Base-by-base conservation (phyloP, 2,113 vertebrate species). In the Leptocoma aspasia region DNA sequence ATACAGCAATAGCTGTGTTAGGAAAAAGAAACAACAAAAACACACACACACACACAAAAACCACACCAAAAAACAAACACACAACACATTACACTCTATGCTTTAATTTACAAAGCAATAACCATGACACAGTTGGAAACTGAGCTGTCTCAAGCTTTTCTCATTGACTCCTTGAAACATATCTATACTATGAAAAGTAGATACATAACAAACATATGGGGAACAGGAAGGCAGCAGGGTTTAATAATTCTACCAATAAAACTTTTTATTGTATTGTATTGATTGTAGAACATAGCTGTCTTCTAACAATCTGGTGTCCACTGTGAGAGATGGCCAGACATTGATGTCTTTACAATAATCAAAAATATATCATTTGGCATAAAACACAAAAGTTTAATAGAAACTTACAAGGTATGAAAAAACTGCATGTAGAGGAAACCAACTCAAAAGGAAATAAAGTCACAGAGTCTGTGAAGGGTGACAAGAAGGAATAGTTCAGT, bases 1-100 rank as follows among this genome's bases (percentile, higher is more conserved):
- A 82, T 96, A 97, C 82, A 95, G 94, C 96, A 94, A 93, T 94
- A 96, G 53, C 42, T 96, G 71, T 95, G 89, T 82, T 96, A 97
- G 95, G 96, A 96, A 96, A 95, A 97, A 90, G 49, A 91, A 96
- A 94, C 89, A 92, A 96, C 91, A 83, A 49, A 94, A 89, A 91
- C 18, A 57, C 14, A 81, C n/a, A 49, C 70, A 84, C 27, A 35
- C 27, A 20, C 39, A 45, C 30, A 65, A 90, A 93, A 95, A 85
- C 78, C 8, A 27, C 52, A 84, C 45, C n/a, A 61, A 66, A 57
- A 20, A 64, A 70, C 45, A 60, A 85, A 87, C 93, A 82, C 90
- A 61, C 90, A 86, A 88, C 83, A 92, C 69, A 56, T 88, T 94
- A 96, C 65, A 94, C 90, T 96, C 70, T 92, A 94, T 94, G 92